Percentiles rank a stretch among this genome's conserved stretches.
phyloP scores from a whole-genome alignment of 2,888 invertebrate species.

The Ephialtes manifestator region DNA sequence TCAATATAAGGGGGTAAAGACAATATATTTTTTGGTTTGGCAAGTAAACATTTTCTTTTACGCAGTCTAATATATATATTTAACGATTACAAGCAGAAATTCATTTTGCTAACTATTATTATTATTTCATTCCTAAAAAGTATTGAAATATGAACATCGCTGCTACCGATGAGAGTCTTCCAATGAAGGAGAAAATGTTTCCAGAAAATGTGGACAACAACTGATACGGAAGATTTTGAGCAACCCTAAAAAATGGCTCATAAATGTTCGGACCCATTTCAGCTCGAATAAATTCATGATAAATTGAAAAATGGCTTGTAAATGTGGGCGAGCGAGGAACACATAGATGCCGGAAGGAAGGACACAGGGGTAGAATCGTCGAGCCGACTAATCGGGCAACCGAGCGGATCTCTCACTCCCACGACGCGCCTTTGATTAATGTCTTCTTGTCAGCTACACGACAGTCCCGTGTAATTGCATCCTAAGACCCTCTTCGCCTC shows the following conservation, averaged over 20 bases:
- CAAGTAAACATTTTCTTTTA: no score
- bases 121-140: neutral
- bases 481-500: slow-evolving; percentile 45
- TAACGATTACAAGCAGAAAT: neutral
- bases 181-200: neutral
- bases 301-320: slow-evolving; percentile 31
- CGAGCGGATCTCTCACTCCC: slow-evolving; percentile 44
- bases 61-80: neutral
- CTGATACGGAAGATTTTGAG: neutral
- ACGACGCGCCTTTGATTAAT: slow-evolving; percentile 67
- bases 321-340: neutral
- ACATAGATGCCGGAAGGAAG: neutral
- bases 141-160: neutral
- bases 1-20: no score
- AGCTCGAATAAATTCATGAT: slow-evolving; percentile 34
- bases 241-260: slow-evolving; percentile 26
- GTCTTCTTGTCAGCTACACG: slow-evolving; percentile 69
- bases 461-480: slow-evolving; percentile 69
- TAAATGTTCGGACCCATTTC: slow-evolving; percentile 31
- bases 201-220: neutral
- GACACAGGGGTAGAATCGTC: slow-evolving; percentile 38
- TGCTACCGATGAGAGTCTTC: neutral
- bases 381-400: slow-evolving; percentile 58
- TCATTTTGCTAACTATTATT: no score
- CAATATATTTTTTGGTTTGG: no score